Evolutionary conservation across 2,113 vertebrate genomes (phyloP).

Genomic region (Rhea americana): DNA sequence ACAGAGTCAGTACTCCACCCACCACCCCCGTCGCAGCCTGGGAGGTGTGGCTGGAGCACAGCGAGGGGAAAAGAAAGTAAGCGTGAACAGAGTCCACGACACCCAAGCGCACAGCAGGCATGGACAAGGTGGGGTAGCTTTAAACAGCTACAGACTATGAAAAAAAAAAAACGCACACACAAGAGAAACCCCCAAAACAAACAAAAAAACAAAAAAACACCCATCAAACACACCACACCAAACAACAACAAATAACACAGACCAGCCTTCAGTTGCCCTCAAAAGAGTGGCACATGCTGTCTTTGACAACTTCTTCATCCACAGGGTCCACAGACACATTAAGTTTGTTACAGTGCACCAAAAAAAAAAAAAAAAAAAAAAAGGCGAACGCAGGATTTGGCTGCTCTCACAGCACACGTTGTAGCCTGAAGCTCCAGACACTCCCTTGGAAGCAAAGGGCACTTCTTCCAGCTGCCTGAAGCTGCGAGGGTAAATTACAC

Average conservation of each 20-base stretch:
- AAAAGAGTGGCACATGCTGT: not conserved
- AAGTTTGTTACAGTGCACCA: not conserved
- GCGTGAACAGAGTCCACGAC: fast-evolving
- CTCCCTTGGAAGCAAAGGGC: not conserved
- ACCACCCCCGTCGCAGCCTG: not conserved
- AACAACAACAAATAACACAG: not conserved
- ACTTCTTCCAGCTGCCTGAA: not conserved
- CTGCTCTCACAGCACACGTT: not conserved
- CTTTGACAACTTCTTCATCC: not conserved
- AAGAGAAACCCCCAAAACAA: too few relatives aligned
- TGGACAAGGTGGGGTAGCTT: not conserved
- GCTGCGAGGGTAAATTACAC: fast-evolving
- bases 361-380: not conserved
- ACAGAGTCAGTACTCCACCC: not conserved
- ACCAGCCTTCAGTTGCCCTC: not conserved
- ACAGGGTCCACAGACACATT: too few relatives aligned
- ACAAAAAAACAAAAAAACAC: too few relatives aligned
- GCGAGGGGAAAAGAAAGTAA: not conserved
- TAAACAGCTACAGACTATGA: not conserved
- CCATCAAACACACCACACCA: not conserved
- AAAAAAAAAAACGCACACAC: not conserved
- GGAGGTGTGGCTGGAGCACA: not conserved
- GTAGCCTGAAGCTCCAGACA: not conserved
- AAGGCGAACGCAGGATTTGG: not conserved
- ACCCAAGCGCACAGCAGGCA: not conserved